Evolutionary conservation across 2,888 invertebrate genomes (phyloP), one percentile per base, ranked within the genome.

Genomic region (Drosophila bunnanda): DNA sequence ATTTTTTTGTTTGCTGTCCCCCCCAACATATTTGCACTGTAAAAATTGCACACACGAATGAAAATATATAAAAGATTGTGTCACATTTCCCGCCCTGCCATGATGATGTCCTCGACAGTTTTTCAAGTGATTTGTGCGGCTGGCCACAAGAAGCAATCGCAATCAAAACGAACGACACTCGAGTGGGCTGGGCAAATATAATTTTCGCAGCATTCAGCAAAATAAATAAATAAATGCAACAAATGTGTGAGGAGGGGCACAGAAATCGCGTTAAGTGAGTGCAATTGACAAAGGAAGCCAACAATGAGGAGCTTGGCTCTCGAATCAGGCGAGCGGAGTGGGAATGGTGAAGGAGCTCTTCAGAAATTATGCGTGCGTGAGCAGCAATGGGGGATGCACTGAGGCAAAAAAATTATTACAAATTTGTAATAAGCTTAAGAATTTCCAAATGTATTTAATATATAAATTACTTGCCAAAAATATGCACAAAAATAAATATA

Each of bases 111-210:
- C 68, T 69, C 79, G 76, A 80, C 76, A 68, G 50, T 59, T 59
- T 66, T 60, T 71, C 59, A 83, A 81, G 84, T 78, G 73, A 59
- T 81, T 79, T 82, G 50, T 85, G 85, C 52, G 82, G 82, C 44
- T 56, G 66, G 70, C 83, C 88, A 60, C 82, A 79, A 72, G 77
- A 57, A 76, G 75, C 64, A 67, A 76, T 76, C 77, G 68, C 75
- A 73, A 72, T 72, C 72, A 77, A 76, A 76, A 73, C 65, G 68
- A 82, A 75, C 62, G 65, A 57, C 69, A 67, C 65, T 82, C 65
- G 57, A 84, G 77, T 50, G 73, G 57, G 74, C 84, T 89, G 83
- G 86, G 88, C 88, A 86, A 86, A 86, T 89, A 86, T 86, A 89
- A 86, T 89, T 89, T 88, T 72, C 86, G 74, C 86, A 88, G 69